Evolutionary conservation across 2,797 vertebrate species (phyloP), one percentile per base, ranked within the genome.

Genomic region (Sparidentex hasta): DNA sequence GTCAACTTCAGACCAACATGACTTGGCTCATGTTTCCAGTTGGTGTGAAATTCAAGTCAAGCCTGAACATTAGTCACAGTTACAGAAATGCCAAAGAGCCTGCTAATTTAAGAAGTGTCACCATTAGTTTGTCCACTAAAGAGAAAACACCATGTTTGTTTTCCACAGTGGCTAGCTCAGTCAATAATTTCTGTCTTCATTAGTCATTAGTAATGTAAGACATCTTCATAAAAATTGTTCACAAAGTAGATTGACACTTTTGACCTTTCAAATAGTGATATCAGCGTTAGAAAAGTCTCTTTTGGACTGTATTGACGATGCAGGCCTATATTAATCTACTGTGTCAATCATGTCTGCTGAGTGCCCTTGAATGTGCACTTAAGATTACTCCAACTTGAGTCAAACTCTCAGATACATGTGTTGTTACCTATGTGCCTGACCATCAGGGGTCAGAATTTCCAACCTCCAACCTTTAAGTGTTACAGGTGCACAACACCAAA

Each of bases 361-460:
- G 44, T 44, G 2, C 0, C 6, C 7, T 11, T 58, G 8, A 38
- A 38, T 38, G 9, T 38, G 38, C 38, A 38, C 38, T 38, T 38
- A 11, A 8, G 2, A 38, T 38, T 8, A 38, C 38, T 38, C 38
- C 38, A 38, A 38, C 52, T 21, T 21, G 51, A 78, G 4, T 18
- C 21, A 4, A 25, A 66, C 57, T 29, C 63, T 78, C 29, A 80
- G 74, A 75, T 7, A 13, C 51, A 64, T 2, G 0, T n/a, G 17
- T 38, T 11, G 38, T 38, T 38, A 38, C 38, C 38, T 38, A 38
- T 11, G 38, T 38, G 38, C 38, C 7, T 11, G 9, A 38, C 11
- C 38, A 38, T 38, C 38, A 38, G 38, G 38, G 38, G 38, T 38
- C 38, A 11, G 38, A 38, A 9, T 38, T 38, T 38, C 38, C 38